Percentiles rank a stretch among this genome's conserved stretches.
Conservation (phyloP, 2,113 vertebrate genomes). For the Rostratula benghalensis region DNA sequence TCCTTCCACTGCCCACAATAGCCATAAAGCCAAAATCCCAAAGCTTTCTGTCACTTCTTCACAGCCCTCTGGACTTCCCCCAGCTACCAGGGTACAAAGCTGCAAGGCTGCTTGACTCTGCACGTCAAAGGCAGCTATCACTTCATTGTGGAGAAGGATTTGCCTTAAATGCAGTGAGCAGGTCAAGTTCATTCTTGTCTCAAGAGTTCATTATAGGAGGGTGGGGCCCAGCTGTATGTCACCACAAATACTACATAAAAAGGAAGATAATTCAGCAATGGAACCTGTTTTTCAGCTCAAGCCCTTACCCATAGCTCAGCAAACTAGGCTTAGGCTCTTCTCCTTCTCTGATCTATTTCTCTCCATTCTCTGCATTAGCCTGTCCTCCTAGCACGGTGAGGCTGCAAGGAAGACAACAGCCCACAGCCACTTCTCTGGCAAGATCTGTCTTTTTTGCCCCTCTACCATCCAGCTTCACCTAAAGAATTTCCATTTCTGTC, state of each 20-base stretch:
- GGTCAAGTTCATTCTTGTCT: constrained; percentile 67
- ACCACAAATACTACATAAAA: constrained; percentile 47
- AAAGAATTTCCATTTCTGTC: not conserved
- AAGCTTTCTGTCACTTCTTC: not conserved
- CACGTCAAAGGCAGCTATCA: not conserved
- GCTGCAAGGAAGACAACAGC: not conserved
- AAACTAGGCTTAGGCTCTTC: not conserved
- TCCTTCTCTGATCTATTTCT: not conserved
- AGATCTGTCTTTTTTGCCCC: not conserved
- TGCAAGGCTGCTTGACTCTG: not conserved
- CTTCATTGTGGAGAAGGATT: not conserved
- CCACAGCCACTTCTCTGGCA: not conserved
- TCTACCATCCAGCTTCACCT: not conserved
- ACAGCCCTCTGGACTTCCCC: not conserved
- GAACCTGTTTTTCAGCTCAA: constrained; percentile 56
- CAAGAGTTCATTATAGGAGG: constrained; percentile 54
- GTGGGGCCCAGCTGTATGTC: constrained; percentile 56
- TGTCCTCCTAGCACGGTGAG: not conserved
- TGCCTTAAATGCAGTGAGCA: not conserved
- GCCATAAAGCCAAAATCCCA: not conserved
- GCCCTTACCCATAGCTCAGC: not conserved
- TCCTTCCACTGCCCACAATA: not conserved
- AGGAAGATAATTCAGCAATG: not conserved
- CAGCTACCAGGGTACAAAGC: not conserved
- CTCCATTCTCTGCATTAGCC: not conserved